Percentiles rank a stretch among this genome's conserved stretches.
These are phyloP conservation scores for Thelaira solivaga DNA, from an alignment of 2,888 invertebrate species.

Conservation along the genomic window DNA sequence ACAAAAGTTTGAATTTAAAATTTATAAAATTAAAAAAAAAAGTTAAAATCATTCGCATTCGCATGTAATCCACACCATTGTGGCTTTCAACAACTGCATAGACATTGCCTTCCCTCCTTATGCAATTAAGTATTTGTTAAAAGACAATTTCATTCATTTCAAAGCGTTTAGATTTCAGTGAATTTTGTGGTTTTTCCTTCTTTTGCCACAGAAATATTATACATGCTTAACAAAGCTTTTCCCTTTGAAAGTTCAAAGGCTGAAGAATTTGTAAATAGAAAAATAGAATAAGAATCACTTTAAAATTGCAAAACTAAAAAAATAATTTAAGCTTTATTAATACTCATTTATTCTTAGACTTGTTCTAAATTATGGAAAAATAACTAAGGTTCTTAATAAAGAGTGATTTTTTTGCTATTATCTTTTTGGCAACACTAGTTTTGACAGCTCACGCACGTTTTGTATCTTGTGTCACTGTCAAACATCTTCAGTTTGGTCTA, in stretches of 20 bases:
- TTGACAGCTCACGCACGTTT: too few relatives aligned
- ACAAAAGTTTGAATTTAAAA: constrained; percentile 39
- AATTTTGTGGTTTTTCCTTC: constrained; percentile 10
- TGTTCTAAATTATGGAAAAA: too few relatives aligned
- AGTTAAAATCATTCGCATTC: too few relatives aligned
- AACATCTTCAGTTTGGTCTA: too few relatives aligned
- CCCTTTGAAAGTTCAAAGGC: constrained; percentile 11
- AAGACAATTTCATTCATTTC: constrained; percentile 5
- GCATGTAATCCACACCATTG: constrained; percentile 21
- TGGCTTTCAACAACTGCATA: constrained; percentile 5
- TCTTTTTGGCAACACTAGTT: too few relatives aligned
- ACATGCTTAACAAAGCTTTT: background rate
- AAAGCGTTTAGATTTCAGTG: background rate
- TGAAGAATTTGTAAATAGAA: background rate
- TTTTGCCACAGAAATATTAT: background rate
- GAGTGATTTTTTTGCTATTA: too few relatives aligned
- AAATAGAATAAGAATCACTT: background rate
- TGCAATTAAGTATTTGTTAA: background rate
- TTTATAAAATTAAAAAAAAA: background rate
- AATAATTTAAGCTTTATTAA: too few relatives aligned
- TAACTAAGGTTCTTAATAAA: too few relatives aligned
- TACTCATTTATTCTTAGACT: too few relatives aligned
- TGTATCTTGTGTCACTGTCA: too few relatives aligned
- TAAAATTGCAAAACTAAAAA: background rate
- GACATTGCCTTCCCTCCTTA: background rate